Conservation (phyloP, 2,888 invertebrate species). For the Coronaproctus castanopsis region DNA sequence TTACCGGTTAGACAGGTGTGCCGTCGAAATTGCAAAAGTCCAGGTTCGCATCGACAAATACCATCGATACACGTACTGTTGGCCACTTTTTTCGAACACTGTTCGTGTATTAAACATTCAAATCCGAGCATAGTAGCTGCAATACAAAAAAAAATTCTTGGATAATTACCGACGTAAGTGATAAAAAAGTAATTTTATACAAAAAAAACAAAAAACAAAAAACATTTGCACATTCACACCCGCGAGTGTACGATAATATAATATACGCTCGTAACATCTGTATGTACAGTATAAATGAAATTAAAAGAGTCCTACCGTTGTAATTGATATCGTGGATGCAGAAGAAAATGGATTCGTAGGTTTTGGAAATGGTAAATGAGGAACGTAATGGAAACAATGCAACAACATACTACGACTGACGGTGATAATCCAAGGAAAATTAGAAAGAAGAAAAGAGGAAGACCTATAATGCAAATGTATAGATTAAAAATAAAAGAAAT, state of each 20-base stretch:
- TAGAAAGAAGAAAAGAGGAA: too few relatives aligned
- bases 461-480: too few relatives aligned
- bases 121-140: constrained; percentile 65
- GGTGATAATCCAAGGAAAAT: too few relatives aligned
- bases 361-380: background rate
- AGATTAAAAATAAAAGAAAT: too few relatives aligned
- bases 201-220: background rate
- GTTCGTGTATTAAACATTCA: constrained; percentile 59
- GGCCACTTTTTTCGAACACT: constrained; percentile 71
- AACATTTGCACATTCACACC: background rate
- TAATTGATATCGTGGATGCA: too few relatives aligned
- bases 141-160: constrained; percentile 23
- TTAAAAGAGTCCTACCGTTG: too few relatives aligned
- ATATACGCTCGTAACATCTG: background rate
- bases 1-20: constrained; percentile 81
- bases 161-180: background rate
- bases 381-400: background rate
- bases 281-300: background rate
- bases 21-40: constrained; percentile 66
- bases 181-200: background rate
- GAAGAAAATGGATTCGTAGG: too few relatives aligned
- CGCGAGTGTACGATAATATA: background rate
- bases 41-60: constrained; percentile 62
- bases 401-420: too few relatives aligned
- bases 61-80: constrained; percentile 69